A percentile compares a stretch with the other conserved stretches of the same genome.
Evolutionary conservation across 2,888 invertebrate genomes (phyloP).

Genomic region (Pocota personata): DNA sequence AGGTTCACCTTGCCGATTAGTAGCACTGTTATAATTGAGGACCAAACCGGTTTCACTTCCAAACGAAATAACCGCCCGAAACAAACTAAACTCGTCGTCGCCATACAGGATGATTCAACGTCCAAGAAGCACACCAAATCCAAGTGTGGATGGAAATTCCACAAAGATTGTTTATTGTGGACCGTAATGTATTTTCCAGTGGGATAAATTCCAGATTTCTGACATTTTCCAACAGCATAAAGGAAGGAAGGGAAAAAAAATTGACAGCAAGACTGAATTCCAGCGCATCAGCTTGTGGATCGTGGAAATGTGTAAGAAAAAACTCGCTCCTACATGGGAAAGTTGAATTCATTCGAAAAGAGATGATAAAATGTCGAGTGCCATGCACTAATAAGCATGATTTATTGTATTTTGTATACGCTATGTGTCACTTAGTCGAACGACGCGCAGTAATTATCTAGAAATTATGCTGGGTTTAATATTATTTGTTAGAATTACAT

Average conservation of each 20-base stretch:
- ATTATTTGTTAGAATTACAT: too few species aligned
- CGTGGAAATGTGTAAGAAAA: conserved; percentile 22
- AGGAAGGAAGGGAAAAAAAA: background rate
- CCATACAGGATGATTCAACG: conserved; percentile 37
- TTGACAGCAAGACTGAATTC: background rate
- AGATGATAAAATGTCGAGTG: too few species aligned
- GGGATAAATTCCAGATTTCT: background rate
- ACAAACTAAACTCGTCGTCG: conserved; percentile 74
- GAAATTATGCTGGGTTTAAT: too few species aligned
- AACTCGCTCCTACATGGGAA: background rate
- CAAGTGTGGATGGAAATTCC: conserved; percentile 49
- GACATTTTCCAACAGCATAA: conserved; percentile 20
- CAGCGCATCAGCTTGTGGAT: conserved; percentile 57
- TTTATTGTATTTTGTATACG: too few species aligned
- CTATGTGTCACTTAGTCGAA: too few species aligned
- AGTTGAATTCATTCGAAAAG: too few species aligned
- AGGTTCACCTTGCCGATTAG: conserved; percentile 65
- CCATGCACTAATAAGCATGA: too few species aligned
- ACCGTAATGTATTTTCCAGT: conserved; percentile 24
- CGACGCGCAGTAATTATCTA: too few species aligned
- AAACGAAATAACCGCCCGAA: conserved; percentile 77
- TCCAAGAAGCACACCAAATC: conserved; percentile 18
- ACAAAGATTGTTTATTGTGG: conserved; percentile 60
- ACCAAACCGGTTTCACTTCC: conserved; percentile 76
- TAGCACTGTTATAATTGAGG: conserved; percentile 4